Evolutionary conservation across 2,113 vertebrate genomes (phyloP), one percentile per base, ranked within the genome.

Genomic region (Tragelaphus strepsiceros): DNA sequence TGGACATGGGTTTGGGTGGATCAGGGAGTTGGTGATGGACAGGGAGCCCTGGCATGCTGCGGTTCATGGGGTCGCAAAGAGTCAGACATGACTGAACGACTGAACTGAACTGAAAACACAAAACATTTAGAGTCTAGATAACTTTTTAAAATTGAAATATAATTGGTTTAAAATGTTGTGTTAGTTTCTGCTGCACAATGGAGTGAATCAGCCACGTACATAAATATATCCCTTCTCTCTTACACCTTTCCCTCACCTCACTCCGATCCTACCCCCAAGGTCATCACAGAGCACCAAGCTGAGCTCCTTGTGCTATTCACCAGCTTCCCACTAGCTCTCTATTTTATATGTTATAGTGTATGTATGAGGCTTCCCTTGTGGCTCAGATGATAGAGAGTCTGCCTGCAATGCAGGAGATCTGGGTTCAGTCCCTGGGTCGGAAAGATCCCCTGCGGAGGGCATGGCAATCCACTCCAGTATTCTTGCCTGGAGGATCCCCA

Each of bases 21-120:
- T 30, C 26, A 0, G 1, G 59, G 26, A 61, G 26, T 30, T 61
- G 59, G 59, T 61, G 59, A 61, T 61, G 59, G 26, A 61, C 26
- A 30, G 59, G 59, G 12, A 61, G 12, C 26, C 59, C 26, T 61
- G 59, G 2, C 0, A 1, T 61, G 59, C 59, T 61, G 59, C 0
- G 12, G 26, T 61, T 61, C 59, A 61, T 14, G 59, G 59, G 26
- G 26, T 30, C 2, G 1, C 26, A 30, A 28, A 61, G 26, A 61
- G 28, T 62, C 6, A 0, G 59, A 62, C 59, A 30, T 2, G 6
- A 62, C 5, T 62, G 59, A 30, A 1, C 0, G 0, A 61, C 26
- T 61, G 26, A 61, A 2, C 5, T 61, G 28, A 62, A 62, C 59
- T 30, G 59, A 62, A 62, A 62, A 62, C 28, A 61, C 28, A 32